Base-by-base conservation (phyloP, 2,888 invertebrate genomes). In the Icerya purchasi region DNA sequence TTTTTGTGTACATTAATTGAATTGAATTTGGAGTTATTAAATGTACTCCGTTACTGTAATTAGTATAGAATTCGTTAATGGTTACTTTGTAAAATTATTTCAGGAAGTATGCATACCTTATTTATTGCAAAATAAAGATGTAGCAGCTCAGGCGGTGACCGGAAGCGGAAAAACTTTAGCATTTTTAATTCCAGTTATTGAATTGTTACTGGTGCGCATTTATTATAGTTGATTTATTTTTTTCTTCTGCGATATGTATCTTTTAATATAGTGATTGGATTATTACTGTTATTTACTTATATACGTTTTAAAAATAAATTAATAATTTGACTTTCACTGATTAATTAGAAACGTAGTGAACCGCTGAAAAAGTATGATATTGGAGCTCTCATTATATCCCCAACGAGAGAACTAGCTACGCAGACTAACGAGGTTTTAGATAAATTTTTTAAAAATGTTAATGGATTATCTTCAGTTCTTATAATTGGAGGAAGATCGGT, bases 91-190 rank as follows among this genome's bases (percentile, higher is more conserved):
- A n/a, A n/a, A n/a, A n/a, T n/a, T n/a, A n/a, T 60, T 79, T 19
- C 66, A 68, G 65, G 67, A 65, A 5, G 65, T 65, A 53, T 66
- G 66, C 56, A 67, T 68, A 25, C 67, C 65, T n/a, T 60, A 63
- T 55, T 75, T 92, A 58, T 75, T 98, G 58, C 80, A 81, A 8
- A 86, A 88, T 66, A 96, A 94, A 72, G 98, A 98, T 77, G 93
- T 98, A 18, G 93, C 91, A 1, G 97, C 89, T 0, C 96, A 99
- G 73, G 97, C 98, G 2, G 91, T 97, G 0, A 98, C 98, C 1
- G 98, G 98, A 2, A 96, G 96, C 64, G 98, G 98, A 0, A 98
- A 98, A 74, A 98, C 97, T 0, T 73, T 98, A 50, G 93, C 97
- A 0, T 98, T 97, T 72, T 74, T 97, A 14, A 81, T 99, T 53